Conservation (phyloP, 2,888 invertebrate species). For the Seira ritae region DNA sequence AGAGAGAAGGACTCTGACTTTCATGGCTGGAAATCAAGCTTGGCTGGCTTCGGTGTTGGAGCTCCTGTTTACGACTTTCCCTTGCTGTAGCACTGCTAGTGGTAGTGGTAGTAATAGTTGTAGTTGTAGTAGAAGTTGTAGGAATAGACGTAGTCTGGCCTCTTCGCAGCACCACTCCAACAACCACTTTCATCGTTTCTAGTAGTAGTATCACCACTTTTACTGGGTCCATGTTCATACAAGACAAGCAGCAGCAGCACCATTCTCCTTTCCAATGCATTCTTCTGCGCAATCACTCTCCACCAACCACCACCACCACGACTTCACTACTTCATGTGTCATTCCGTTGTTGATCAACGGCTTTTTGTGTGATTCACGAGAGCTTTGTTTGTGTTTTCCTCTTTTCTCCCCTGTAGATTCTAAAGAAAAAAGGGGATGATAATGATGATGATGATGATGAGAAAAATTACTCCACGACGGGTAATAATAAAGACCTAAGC, state of each 20-base stretch:
- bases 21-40: not conserved
- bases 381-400: conserved; percentile 24
- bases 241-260: not conserved
- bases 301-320: conserved; percentile 18
- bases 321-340: conserved; percentile 29
- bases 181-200: conserved; percentile 6
- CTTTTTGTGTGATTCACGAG: conserved; percentile 17
- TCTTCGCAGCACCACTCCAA: not conserved
- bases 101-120: too few relatives aligned
- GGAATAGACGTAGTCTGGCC: too few relatives aligned
- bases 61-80: not conserved
- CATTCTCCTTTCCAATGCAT: conserved; percentile 29
- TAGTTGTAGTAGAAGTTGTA: not conserved
- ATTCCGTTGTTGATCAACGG: conserved; percentile 39
- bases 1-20: not conserved
- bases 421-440: not conserved
- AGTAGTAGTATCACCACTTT: not conserved
- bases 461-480: too few relatives aligned
- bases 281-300: conserved; percentile 59
- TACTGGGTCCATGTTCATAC: not conserved
- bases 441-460: too few relatives aligned
- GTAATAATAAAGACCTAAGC: too few relatives aligned
- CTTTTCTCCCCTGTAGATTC: not conserved
- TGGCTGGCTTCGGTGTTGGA: conserved; percentile 6
- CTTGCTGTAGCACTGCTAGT: too few relatives aligned